These are phyloP conservation scores for Volucella inflata DNA, from an alignment of 2,888 invertebrate species.

Conservation along the genomic window DNA sequence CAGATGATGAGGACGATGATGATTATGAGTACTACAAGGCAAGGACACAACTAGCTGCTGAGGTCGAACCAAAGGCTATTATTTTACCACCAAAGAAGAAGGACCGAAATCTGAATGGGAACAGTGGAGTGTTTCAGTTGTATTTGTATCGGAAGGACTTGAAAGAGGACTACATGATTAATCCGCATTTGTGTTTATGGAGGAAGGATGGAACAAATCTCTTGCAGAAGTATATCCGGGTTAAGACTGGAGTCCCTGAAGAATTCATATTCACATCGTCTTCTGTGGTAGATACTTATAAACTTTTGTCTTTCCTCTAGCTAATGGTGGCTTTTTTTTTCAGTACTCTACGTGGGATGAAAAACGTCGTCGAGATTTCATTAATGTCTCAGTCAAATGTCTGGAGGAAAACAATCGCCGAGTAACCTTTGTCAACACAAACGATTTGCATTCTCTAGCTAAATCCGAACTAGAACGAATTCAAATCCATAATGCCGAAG, in stretches of 20 bases:
- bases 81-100: slow-evolving; percentile 80
- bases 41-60: slow-evolving; percentile 73
- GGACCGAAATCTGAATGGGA: slow-evolving; percentile 73
- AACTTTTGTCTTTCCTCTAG: background rate
- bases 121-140: slow-evolving; percentile 49
- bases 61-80: slow-evolving; percentile 76
- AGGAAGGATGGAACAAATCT: slow-evolving; percentile 82
- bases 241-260: slow-evolving; percentile 80
- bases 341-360: slow-evolving; percentile 84
- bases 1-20: slow-evolving; percentile 78
- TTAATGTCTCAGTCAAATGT: slow-evolving; percentile 81
- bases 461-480: slow-evolving; percentile 49
- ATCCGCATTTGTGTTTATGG: slow-evolving; percentile 82
- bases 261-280: slow-evolving; percentile 83
- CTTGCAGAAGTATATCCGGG: slow-evolving; percentile 83
- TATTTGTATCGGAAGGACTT: slow-evolving; percentile 81
- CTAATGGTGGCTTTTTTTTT: slow-evolving; percentile 21
- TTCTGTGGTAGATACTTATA: slow-evolving; percentile 81
- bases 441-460: slow-evolving; percentile 52
- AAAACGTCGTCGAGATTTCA: slow-evolving; percentile 81
- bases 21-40: slow-evolving; percentile 72
- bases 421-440: slow-evolving; percentile 59
- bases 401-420: slow-evolving; percentile 76
- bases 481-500: slow-evolving; percentile 38
- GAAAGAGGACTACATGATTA: slow-evolving; percentile 79